Evolutionary conservation across 2,888 invertebrate species (phyloP), one percentile per base, ranked within the genome.

Genomic region (Drosophila tanythrix): DNA sequence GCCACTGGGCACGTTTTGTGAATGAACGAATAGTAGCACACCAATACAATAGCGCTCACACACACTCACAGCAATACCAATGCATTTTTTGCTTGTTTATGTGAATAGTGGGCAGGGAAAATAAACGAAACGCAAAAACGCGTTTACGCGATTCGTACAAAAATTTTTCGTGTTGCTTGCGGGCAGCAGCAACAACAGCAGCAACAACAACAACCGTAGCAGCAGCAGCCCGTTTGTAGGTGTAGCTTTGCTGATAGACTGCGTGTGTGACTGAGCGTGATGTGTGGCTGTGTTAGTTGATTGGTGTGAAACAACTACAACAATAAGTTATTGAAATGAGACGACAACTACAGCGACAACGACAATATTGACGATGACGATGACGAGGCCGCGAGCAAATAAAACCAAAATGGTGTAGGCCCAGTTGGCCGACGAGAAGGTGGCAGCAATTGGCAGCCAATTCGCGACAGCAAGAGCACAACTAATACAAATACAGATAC

Each of bases 31-130:
- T 82, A 82, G 89, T 89, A 79, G 83, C 75, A 71, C 81, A 88
- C 84, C 71, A 71, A 84, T 59, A 84, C 83, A 65, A 35, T 31
- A 59, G 68, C 64, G 61, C 60, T 52, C 66, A 75, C 82, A 25
- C 71, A 86, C 27, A 8, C 53, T 21, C 53, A 53, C 33, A 51
- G 59, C 66, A 66, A 74, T 72, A 68, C 72, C 29, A 55, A 25
- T 35, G 50, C 50, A 21, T 27, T 27, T 27, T 36, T 33, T 38
- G 52, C 29, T 40, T 70, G 87, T 85, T 69, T 89, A 71, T 73
- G 90, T 87, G 77, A 82, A 90, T 92, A 91, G 92, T 92, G 92
- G 92, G 92, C 92, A 92, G 92, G 92, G 92, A 91, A 92, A 92
- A 92, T 89, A 83, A 88, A 90, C 88, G 86, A 84, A 86, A 90